Base-by-base conservation (phyloP, 2,888 invertebrate genomes). In the Odontomyia ornata region DNA sequence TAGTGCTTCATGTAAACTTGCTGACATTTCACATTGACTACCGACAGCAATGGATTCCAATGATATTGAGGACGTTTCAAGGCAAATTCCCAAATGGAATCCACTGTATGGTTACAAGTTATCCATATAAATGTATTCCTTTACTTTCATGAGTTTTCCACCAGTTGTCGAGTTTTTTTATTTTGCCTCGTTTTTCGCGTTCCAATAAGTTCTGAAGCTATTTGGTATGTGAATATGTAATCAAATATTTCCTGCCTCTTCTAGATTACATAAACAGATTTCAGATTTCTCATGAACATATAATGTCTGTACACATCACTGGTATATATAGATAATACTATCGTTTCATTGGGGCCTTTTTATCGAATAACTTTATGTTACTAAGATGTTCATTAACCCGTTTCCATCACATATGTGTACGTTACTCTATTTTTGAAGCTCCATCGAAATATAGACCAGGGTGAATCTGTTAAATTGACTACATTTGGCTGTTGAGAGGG, bases 311-410 rank as follows among this genome's bases (percentile, higher is more conserved):
- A n/a, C n/a, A n/a, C n/a, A n/a, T n/a, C n/a, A 18, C 13, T 56
- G 56, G 56, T 18, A 18, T 18, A 18, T 18, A 18, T 56, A 13
- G 56, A 23, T 9, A 18, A 23, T 18, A 11, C 60, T 25, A 60
- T 25, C 60, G 60, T 25, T 25, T 60, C 25, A 13, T 15, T 52
- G 5, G 23, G 60, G 18, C 11, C 21, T 23, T 60, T 60, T 60
- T 11, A 60, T 60, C 60, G 25, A 11, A 23, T 60, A 21, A 27
- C 27, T 43, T n/a, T 15, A 52, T 21, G 69, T 76, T 69, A 36
- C 69, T 71, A 69, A 71, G 46, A 76, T 76, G 71, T 76, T 76
- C 62, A 71, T 71, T 71, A 71, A 71, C 76, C 76, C 69, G 15
- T 76, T 60, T 46, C 11, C 30, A n/a, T 28, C 28, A 65, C 65